Conservation (phyloP, 2,797 vertebrate genomes). For the Gymnodraco acuticeps region DNA sequence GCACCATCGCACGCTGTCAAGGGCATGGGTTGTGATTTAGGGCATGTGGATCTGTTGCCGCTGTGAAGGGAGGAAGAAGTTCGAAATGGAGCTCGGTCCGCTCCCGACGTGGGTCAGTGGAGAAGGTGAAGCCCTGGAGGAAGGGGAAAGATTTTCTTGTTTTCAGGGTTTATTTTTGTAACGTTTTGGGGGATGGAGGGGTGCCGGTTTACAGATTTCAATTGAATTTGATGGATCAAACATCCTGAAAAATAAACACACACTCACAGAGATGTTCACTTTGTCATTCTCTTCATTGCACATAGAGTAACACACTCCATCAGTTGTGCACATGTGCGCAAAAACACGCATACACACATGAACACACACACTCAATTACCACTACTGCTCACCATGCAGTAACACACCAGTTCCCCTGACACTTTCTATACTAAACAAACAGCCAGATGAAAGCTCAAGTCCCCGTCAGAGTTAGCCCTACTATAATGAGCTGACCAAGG, state of each 20-base stretch:
- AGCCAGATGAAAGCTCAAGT: constrained; percentile 72
- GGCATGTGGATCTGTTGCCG: constrained; percentile 46
- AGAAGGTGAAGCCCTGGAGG: constrained; percentile 53
- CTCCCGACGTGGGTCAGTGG: constrained; percentile 66
- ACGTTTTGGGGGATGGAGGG: constrained; percentile 14
- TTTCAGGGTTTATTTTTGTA: constrained; percentile 70
- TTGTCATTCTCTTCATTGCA: constrained; percentile 61
- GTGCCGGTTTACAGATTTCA: constrained; percentile 47
- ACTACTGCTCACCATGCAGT: constrained; percentile 37
- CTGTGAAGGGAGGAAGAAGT: constrained; percentile 65
- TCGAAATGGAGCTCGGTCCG: constrained; percentile 18
- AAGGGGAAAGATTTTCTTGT: constrained; percentile 59
- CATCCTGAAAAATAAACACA: constrained; percentile 76
- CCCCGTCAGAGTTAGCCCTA: constrained; percentile 44
- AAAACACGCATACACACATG: constrained; percentile 20
- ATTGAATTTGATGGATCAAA: constrained; percentile 72
- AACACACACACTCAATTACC: constrained; percentile 37
- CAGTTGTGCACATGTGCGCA: constrained; percentile 44
- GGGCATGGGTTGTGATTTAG: constrained; percentile 72
- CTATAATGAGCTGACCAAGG: constrained; percentile 73
- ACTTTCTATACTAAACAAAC: constrained; percentile 73
- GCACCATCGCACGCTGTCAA: constrained; percentile 75
- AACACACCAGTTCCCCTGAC: constrained; percentile 63
- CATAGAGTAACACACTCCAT: constrained; percentile 52
- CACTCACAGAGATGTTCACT: constrained; percentile 52